Conservation (phyloP, 1,140 invertebrate genomes). For the Bombus vancouverensis region DNA sequence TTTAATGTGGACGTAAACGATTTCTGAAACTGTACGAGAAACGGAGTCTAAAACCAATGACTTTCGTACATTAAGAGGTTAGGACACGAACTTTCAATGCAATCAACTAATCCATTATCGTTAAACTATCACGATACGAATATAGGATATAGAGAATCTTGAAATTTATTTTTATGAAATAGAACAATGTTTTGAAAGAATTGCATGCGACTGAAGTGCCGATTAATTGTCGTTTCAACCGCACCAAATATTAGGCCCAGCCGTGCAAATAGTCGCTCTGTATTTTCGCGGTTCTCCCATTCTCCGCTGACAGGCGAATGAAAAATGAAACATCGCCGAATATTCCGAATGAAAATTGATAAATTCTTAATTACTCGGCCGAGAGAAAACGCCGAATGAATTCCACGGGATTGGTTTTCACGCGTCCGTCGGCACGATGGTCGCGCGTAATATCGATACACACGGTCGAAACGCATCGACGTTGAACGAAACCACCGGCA, state of each 20-base stretch:
- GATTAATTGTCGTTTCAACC: no score
- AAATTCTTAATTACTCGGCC: slow-evolving; percentile 33
- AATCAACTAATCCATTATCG: no score
- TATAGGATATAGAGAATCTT: no score
- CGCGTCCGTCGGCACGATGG: not conserved
- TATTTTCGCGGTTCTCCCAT: not conserved
- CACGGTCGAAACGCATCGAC: not conserved
- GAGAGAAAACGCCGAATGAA: slow-evolving; percentile 11
- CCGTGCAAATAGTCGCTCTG: not conserved
- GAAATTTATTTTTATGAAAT: no score
- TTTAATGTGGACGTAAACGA: no score
- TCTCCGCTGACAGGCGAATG: not conserved
- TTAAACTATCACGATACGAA: no score
- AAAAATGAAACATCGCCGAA: not conserved
- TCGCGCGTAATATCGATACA: not conserved
- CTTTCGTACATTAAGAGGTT: no score
- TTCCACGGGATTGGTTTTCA: slow-evolving; percentile 27
- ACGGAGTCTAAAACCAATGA: no score
- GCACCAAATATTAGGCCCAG: not conserved
- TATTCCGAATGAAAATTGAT: slow-evolving; percentile 1
- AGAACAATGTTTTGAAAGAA: no score
- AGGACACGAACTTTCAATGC: no score
- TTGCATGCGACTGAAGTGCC: no score
- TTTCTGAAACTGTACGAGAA: no score
- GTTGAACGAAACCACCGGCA: slow-evolving; percentile 17